A percentile compares a stretch with the other conserved stretches of the same genome.
These are phyloP conservation scores for Acleris cristana DNA, from an alignment of 2,888 invertebrate genomes.

Conservation along the genomic window DNA sequence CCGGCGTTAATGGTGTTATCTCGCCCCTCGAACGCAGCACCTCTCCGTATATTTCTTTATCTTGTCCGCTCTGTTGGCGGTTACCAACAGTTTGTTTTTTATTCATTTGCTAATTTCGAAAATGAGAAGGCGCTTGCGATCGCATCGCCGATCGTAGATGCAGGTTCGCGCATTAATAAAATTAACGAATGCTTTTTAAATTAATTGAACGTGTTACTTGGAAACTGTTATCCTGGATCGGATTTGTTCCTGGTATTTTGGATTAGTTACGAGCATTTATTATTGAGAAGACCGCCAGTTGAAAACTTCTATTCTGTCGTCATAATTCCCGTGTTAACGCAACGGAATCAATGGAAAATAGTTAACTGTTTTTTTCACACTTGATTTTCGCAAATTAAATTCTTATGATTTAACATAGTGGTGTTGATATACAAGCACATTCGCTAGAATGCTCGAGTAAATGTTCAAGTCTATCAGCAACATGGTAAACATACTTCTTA, in stretches of 20 bases:
- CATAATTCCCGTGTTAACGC: background rate
- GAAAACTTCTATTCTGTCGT: background rate
- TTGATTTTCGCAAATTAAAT: too few species aligned
- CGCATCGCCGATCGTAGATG: slow-evolving; percentile 80
- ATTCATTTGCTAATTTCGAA: slow-evolving; percentile 83
- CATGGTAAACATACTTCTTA: too few species aligned
- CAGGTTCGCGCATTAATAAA: slow-evolving; percentile 78
- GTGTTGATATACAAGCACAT: too few species aligned
- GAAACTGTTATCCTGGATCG: slow-evolving; percentile 72
- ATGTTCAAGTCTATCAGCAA: too few species aligned
- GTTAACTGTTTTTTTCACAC: too few species aligned
- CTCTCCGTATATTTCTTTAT: slow-evolving; percentile 83
- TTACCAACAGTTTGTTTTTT: slow-evolving; percentile 72
- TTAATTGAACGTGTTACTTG: slow-evolving; percentile 76
- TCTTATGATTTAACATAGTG: too few species aligned
- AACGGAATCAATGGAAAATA: background rate
- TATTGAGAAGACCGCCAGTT: slow-evolving; percentile 28
- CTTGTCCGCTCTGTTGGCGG: slow-evolving; percentile 80
- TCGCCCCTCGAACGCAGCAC: slow-evolving; percentile 80
- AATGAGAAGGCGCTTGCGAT: slow-evolving; percentile 79
- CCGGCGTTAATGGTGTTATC: slow-evolving; percentile 84
- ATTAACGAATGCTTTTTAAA: slow-evolving; percentile 82
- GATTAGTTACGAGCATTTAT: slow-evolving; percentile 31
- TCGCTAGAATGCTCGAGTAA: too few species aligned
- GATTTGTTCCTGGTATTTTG: slow-evolving; percentile 52